Evolutionary conservation across 2,888 invertebrate species (phyloP), one percentile per base, ranked within the genome.

Genomic region (Syrista parreyssii): DNA sequence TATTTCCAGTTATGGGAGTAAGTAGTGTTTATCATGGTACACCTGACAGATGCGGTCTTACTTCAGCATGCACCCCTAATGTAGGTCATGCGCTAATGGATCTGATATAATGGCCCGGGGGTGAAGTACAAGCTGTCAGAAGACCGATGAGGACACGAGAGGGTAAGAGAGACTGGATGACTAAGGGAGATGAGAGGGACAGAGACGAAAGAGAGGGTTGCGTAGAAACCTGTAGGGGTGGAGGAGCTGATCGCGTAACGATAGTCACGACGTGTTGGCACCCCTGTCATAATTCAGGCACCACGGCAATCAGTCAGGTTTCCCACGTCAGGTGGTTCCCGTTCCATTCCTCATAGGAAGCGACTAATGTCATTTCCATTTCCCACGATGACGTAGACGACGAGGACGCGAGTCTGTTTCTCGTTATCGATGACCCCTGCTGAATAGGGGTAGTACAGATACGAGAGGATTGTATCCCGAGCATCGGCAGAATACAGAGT

Each of bases 181-280:
- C 15, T 30, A 12, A 11, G 71, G 12, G n/a, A 23, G 12, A 55
- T 12, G 74, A 69, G 33, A 69, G 73, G n/a, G n/a, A n/a, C n/a
- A n/a, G 40, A 35, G 71, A 40, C 32, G 68, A 34, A 68, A 68
- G 69, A 68, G 73, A 68, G 68, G 55, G 32, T 34, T 73, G 35
- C 69, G 40, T 55, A 55, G 23, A 55, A 23, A 9, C 23, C 23
- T 9, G 23, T 23, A 23, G 55, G 55, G 55, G 55, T 55, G 55
- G 23, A 55, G 55, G 23, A 23, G 23, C 77, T 75, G 81, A 81
- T 81, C 81, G 77, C 75, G 79, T 75, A 77, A 78, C 75, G 80
- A 81, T 76, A 81, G 80, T 80, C 81, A 80, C 76, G 77, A 81
- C 75, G 77, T 68, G 77, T 78, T 79, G 77, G 76, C 79, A 75